These are phyloP conservation scores for Arctopsyche grandis DNA, from an alignment of 1,140 invertebrate species.

Conservation along the genomic window DNA sequence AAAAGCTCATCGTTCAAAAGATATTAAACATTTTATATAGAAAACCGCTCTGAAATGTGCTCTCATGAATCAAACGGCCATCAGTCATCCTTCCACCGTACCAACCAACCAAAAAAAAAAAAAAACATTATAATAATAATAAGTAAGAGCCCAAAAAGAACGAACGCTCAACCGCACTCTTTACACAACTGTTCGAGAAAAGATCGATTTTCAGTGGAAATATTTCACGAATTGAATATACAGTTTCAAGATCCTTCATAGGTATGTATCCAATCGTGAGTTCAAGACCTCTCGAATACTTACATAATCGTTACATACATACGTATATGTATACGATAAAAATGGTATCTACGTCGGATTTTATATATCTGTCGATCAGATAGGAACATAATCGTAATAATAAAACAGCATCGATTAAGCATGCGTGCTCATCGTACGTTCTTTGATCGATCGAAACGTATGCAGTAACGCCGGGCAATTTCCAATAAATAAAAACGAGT, in stretches of 20 bases:
- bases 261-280: background rate
- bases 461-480: conserved; percentile 38
- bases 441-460: conserved; percentile 46
- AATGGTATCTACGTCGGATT: too few relatives aligned
- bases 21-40: conserved; percentile 55
- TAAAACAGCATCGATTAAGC: conserved; percentile 33
- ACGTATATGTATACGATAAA: background rate
- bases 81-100: conserved; percentile 53
- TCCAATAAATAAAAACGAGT: conserved; percentile 52
- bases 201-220: conserved; percentile 31
- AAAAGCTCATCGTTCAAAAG: conserved; percentile 54
- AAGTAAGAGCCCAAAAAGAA: conserved; percentile 33
- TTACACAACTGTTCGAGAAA: conserved; percentile 16
- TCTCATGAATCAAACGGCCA: conserved; percentile 54
- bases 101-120: conserved; percentile 36
- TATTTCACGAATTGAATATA: conserved; percentile 9
- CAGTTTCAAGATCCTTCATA: background rate
- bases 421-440: conserved; percentile 41
- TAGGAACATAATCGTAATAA: conserved; percentile 35
- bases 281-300: too few relatives aligned
- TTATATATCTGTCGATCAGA: background rate
- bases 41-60: conserved; percentile 53
- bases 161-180: conserved; percentile 16
- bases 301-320: background rate
- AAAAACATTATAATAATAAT: conserved; percentile 5